A percentile compares a stretch with the other conserved stretches of the same genome.
phyloP scores from a whole-genome alignment of 2,113 vertebrate species.

The Sylvilagus bachmani region DNA sequence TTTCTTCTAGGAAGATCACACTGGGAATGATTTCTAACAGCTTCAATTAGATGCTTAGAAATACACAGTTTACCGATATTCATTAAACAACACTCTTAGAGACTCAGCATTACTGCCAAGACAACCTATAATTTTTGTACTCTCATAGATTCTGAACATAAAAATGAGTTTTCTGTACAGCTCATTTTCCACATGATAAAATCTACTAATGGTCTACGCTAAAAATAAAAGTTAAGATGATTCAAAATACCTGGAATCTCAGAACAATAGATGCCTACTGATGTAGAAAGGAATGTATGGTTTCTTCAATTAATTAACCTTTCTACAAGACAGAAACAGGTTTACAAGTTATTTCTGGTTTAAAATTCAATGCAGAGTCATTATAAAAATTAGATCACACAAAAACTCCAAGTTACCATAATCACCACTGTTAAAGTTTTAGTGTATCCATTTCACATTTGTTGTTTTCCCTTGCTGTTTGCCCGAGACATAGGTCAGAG shows the following conservation, averaged over 20 bases:
- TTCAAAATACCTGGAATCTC: not conserved
- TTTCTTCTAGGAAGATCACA: not conserved
- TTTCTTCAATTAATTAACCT: constrained; percentile 10
- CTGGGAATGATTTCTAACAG: constrained; percentile 5
- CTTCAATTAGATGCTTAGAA: constrained; percentile 28
- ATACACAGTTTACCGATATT: not conserved
- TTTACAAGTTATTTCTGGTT: not conserved
- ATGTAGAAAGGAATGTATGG: not conserved
- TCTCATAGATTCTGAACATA: not conserved
- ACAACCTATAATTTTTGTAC: not conserved
- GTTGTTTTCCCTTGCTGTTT: not conserved
- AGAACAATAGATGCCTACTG: not conserved
- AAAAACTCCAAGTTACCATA: not conserved
- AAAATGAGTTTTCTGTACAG: constrained; percentile 7
- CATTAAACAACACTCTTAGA: constrained; percentile 9
- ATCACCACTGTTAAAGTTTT: not conserved
- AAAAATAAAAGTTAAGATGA: constrained; percentile 56
- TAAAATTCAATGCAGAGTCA: not conserved
- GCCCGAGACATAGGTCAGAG: not conserved
- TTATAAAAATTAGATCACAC: not conserved
- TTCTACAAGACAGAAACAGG: not conserved
- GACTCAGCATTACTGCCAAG: not conserved
- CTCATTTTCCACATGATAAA: constrained; percentile 30
- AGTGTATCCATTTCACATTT: not conserved
- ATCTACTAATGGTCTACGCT: not conserved